A percentile compares a stretch with the other conserved stretches of the same genome.
These are phyloP conservation scores for Tokudaia muenninki DNA, from an alignment of 2,797 vertebrate species.

Conservation along the genomic window DNA sequence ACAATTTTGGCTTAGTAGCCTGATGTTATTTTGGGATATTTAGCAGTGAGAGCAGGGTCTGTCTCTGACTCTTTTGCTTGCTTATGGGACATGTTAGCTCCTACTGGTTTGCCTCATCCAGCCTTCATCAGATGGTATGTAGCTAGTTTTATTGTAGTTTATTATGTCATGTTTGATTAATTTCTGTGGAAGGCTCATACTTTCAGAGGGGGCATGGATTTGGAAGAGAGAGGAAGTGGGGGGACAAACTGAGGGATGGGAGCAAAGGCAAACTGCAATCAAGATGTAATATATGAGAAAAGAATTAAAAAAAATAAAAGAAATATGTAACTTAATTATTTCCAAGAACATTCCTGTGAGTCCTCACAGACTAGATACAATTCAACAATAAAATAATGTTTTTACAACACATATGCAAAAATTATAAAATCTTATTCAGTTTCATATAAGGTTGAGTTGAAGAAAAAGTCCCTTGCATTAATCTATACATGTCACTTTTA, in stretches of 20 bases:
- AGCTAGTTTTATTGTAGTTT: neutral
- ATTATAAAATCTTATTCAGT: constrained; percentile 9
- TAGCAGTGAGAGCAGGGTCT: neutral
- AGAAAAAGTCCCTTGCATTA: constrained; percentile 20
- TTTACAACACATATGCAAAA: neutral
- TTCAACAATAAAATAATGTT: neutral
- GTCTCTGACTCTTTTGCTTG: neutral
- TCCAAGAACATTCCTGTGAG: neutral
- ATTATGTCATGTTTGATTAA: neutral
- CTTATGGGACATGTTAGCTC: too few species aligned
- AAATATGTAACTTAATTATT: neutral
- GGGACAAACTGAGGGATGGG: neutral
- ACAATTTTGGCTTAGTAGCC: neutral
- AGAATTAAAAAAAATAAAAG: neutral
- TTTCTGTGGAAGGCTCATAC: neutral
- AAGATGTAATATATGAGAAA: neutral
- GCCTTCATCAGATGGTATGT: too few species aligned
- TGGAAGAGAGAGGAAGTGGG: too few species aligned
- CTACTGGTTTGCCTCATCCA: neutral
- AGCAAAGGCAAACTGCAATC: neutral
- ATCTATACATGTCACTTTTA: constrained; percentile 52
- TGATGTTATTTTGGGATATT: neutral
- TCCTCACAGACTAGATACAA: neutral
- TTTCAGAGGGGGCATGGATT: neutral
- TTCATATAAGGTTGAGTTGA: constrained; percentile 37